Evolutionary conservation across 2,113 vertebrate genomes (phyloP), one percentile per base, ranked within the genome.

Genomic region (Tursiops truncatus): DNA sequence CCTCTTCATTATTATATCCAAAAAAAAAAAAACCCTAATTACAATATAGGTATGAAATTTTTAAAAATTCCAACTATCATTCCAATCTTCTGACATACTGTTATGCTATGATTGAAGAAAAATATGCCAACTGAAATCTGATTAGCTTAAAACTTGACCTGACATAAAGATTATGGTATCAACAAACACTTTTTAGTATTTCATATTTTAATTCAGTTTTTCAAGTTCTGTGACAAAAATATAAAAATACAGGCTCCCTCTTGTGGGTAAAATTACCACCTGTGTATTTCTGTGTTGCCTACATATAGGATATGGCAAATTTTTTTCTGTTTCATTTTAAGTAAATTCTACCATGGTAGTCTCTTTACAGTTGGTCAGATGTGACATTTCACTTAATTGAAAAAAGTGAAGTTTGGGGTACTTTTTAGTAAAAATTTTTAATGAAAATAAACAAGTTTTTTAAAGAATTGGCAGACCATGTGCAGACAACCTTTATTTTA

Each of bases 211-310:
- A 73, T 95, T 85, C 60, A 41, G 25, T 79, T 76, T 93, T 97
- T 96, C 60, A 76, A 73, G 31, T 90, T 95, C 47, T 77, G 5
- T 88, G 62, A 90, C 53, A 85, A 97, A 97, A 94, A 94, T 70
- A 62, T 83, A 96, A 93, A 98, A 94, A 98, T 97, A 26, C 50
- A 96, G 74, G 96, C 97, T 98, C 96, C 98, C 97, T 97, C 97
- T 98, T 97, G 97, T 98, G 97, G 97, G 97, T 97, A 93, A 96
- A 97, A 94, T 91, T 84, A 53, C 80, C 44, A 97, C 92, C 95
- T 95, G 79, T 73, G 21, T 85, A 77, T 97, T 96, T 91, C 74
- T 80, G 2, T 93, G 44, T 83, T 90, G 68, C 67, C 67, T 44
- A 76, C 65, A 87, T 84, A 88, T 31, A n/a, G 14, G 44, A 53